phyloP scores from a whole-genome alignment of 2,797 vertebrate species.

The Cetoscarus ocellatus region DNA sequence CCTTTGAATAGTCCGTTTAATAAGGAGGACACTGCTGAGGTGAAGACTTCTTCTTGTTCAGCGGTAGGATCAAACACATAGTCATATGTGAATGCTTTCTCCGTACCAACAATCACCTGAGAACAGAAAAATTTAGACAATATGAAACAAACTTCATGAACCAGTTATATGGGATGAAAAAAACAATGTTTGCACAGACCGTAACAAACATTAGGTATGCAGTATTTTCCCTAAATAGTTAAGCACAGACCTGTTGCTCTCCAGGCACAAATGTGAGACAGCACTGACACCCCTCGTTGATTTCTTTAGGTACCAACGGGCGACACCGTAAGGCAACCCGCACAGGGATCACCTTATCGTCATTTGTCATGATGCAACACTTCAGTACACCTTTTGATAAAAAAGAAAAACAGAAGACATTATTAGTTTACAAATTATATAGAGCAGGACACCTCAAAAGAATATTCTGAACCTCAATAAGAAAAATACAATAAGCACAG shows the following conservation, averaged over 20 bases:
- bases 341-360: slow-evolving; percentile 91
- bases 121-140: slow-evolving; percentile 2
- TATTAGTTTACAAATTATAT: too few relatives aligned
- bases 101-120: slow-evolving; percentile 92
- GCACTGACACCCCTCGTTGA: slow-evolving; percentile 90
- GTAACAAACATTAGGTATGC: neutral
- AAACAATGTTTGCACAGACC: neutral
- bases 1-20: slow-evolving; percentile 94
- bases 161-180: neutral
- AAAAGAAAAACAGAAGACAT: slow-evolving; percentile 1
- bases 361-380: slow-evolving; percentile 82
- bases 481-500: too few relatives aligned
- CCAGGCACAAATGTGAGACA: slow-evolving; percentile 92
- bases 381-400: neutral
- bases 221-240: neutral
- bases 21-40: slow-evolving; percentile 86
- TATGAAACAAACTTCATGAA: neutral
- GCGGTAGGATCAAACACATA: slow-evolving; percentile 92
- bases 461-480: too few relatives aligned
- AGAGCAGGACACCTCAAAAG: too few relatives aligned
- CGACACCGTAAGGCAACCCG: slow-evolving; percentile 94
- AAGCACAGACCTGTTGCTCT: slow-evolving; percentile 89
- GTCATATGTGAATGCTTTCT: slow-evolving; percentile 95
- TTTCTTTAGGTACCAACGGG: slow-evolving; percentile 92
- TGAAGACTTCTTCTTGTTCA: slow-evolving; percentile 97